Conservation (phyloP, 2,113 vertebrate genomes). For the Atlantisia rogersi region DNA sequence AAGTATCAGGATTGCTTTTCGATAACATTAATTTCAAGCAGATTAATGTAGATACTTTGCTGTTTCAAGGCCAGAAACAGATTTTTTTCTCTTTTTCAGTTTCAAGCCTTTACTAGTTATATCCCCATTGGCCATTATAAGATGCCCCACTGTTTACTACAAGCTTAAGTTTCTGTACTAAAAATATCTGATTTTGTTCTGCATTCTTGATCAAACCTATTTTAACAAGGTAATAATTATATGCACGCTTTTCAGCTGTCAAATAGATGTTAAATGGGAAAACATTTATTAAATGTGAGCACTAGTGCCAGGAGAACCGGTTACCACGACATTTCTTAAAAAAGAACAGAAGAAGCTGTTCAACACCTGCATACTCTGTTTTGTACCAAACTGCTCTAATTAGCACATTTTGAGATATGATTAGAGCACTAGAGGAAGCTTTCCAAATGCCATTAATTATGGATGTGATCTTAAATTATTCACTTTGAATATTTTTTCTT, state of each 20-base stretch:
- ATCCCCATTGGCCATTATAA: background rate
- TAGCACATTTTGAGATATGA: constrained; percentile 74
- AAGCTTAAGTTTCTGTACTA: background rate
- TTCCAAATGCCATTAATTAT: constrained; percentile 80
- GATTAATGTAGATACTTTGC: background rate
- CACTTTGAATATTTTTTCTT: constrained; percentile 74
- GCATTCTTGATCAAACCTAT: constrained; percentile 3
- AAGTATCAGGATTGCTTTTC: background rate
- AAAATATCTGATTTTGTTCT: constrained; percentile 10
- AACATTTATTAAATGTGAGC: background rate
- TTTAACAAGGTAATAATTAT: constrained; percentile 27
- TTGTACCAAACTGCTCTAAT: constrained; percentile 76
- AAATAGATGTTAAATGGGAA: constrained; percentile 12
- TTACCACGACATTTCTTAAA: background rate
- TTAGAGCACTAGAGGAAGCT: constrained; percentile 74
- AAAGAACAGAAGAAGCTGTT: constrained; percentile 36
- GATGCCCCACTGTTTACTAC: background rate
- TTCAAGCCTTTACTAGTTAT: background rate
- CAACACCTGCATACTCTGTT: constrained; percentile 71
- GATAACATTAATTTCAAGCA: background rate
- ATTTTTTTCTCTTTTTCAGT: background rate
- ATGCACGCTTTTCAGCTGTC: background rate
- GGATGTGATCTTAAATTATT: constrained; percentile 81
- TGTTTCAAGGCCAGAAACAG: background rate
- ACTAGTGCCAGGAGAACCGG: background rate